These are phyloP conservation scores for Saxicola maurus DNA, from an alignment of 2,797 vertebrate genomes.

Conservation along the genomic window DNA sequence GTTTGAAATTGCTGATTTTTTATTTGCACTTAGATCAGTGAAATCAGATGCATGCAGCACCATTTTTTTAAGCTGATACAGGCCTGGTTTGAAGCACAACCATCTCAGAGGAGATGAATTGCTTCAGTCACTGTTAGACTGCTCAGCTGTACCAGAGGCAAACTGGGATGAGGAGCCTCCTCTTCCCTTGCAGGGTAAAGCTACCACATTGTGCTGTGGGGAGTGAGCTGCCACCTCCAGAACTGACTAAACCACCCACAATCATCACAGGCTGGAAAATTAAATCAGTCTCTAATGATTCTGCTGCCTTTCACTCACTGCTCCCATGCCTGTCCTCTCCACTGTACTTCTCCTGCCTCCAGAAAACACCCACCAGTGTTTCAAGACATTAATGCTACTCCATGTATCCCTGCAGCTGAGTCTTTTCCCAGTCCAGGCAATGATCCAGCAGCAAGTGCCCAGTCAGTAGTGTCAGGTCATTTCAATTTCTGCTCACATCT, in stretches of 20 bases:
- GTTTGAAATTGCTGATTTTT: accelerated
- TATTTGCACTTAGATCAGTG: background rate
- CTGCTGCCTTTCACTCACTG: background rate
- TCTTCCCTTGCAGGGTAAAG: background rate
- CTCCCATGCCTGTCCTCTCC: background rate
- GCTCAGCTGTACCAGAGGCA: background rate
- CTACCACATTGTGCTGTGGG: accelerated
- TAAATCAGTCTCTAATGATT: background rate
- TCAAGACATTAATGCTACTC: conserved; percentile 35
- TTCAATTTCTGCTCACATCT: conserved; percentile 46
- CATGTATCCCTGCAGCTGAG: conserved; percentile 37
- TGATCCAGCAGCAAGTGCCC: conserved; percentile 32
- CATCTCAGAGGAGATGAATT: accelerated
- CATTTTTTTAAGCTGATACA: accelerated
- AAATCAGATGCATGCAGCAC: accelerated
- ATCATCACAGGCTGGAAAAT: background rate
- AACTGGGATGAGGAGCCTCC: background rate
- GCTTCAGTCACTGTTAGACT: accelerated
- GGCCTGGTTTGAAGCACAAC: background rate
- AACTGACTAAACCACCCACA: background rate
- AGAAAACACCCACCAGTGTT: conserved; percentile 45
- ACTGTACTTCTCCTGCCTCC: conserved; percentile 17
- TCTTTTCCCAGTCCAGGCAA: conserved; percentile 27
- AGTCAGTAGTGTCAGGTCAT: conserved; percentile 33
- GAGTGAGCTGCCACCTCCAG: background rate